Base-by-base conservation (phyloP, 2,113 vertebrate species). In the Mus musculus region DNA sequence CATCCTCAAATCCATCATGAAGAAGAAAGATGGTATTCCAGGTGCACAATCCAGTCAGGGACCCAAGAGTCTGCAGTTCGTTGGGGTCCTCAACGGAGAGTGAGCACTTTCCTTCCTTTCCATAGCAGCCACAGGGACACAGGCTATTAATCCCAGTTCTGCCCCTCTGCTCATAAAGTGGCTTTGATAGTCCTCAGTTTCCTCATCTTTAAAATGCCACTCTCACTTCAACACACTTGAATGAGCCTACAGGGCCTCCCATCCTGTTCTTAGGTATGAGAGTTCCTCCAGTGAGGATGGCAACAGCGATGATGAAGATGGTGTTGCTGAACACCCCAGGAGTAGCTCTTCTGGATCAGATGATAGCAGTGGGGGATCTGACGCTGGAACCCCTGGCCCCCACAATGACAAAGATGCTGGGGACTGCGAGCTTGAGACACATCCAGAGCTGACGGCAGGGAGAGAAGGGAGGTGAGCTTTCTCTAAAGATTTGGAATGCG, bases 1-100 rank as follows among this genome's bases (percentile, higher is more conserved):
- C 88, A 97, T 98, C 96, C 98, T 99, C 88, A 99, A 99, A 95
- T 99, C 99, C 49, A 99, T 99, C 97, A 99, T 99, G 99, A 99
- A 99, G 98, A 99, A 99, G 98, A 99, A 98, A 95, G 99, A 99
- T 5, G 98, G 99, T 65, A 52, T 61, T 19, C 39, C 96, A 89
- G 73, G 96, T 4, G 52, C 97, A 90, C 98, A 99, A 72, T 96
- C 97, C 0, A 98, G 98, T 26, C 88, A 98, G 2, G 99, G 98
- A 93, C 99, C 99, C 98, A 99, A 99, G 98, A 99, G 99, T 96
- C 98, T 99, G 97, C 99, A 99, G 98, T 99, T 99, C 96, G 99
- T 99, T 93, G 99, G 99, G 8, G 98, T 99, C 95, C 98, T 99
- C 97, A 99, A 99, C 26, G 99, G 99, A 98, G 99, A 99, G 99